A percentile compares a stretch with the other conserved stretches of the same genome.
These are phyloP conservation scores for Panurus biarmicus DNA, from an alignment of 2,113 vertebrate species.

Conservation along the genomic window DNA sequence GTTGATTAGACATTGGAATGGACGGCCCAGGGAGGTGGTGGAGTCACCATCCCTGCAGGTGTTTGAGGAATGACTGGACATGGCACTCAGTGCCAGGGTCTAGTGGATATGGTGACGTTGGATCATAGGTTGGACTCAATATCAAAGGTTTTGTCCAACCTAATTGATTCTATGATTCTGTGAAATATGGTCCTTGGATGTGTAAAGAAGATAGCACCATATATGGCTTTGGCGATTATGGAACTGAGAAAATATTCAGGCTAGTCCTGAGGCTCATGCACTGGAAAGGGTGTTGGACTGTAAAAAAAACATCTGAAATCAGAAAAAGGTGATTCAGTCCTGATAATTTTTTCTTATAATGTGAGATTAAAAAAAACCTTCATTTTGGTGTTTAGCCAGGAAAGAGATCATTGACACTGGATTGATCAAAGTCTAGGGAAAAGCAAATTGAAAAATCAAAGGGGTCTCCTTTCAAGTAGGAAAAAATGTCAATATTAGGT, in stretches of 20 bases:
- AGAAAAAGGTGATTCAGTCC: not conserved
- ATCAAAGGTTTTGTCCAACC: not conserved
- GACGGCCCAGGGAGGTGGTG: too few species aligned
- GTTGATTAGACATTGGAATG: not conserved
- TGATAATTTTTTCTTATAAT: not conserved
- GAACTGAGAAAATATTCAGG: not conserved
- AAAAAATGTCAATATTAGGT: not conserved
- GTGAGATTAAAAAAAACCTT: not conserved
- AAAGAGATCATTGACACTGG: not conserved
- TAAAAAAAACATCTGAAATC: not conserved
- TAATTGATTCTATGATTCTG: not conserved
- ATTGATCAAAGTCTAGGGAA: not conserved
- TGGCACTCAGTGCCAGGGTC: not conserved
- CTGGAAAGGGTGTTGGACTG: not conserved
- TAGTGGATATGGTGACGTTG: not conserved
- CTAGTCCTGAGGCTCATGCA: not conserved
- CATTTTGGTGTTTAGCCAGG: not conserved
- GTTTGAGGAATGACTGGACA: not conserved
- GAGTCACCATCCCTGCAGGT: not conserved
- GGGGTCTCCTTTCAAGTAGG: not conserved
- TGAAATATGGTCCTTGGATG: not conserved
- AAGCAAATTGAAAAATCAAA: conserved; percentile 3
- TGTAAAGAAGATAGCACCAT: not conserved
- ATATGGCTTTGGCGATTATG: not conserved
- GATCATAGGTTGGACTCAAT: not conserved